A percentile compares a stretch with the other conserved stretches of the same genome.
These are phyloP conservation scores for Coturnix japonica DNA, from an alignment of 2,113 vertebrate genomes.

Conservation along the genomic window DNA sequence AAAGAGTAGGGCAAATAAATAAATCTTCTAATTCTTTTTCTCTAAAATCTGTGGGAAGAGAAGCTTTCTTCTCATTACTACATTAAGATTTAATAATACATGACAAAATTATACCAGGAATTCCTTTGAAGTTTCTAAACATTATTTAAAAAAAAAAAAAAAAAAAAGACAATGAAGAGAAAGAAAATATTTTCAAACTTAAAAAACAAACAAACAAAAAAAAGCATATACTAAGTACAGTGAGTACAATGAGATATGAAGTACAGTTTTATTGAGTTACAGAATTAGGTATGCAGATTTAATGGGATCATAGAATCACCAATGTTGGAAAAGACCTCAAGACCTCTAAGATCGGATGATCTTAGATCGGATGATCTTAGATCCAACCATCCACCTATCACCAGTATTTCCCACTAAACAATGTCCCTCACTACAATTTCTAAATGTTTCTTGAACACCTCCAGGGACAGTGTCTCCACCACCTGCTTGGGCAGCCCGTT, in stretches of 20 bases:
- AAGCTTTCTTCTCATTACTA: not conserved
- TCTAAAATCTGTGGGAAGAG: not conserved
- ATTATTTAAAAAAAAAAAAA: not conserved
- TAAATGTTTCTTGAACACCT: too few species aligned
- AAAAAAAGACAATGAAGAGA: not conserved
- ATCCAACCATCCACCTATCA: too few species aligned
- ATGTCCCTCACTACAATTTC: too few species aligned
- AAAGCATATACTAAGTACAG: not conserved
- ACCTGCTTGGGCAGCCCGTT: too few species aligned
- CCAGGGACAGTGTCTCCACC: too few species aligned
- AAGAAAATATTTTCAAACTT: not conserved
- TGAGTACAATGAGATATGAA: not conserved
- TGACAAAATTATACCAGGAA: not conserved
- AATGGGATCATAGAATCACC: too few species aligned
- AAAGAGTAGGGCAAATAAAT: not conserved
- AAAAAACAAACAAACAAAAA: not conserved
- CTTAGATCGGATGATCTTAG: too few species aligned
- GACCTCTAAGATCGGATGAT: too few species aligned
- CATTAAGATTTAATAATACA: not conserved
- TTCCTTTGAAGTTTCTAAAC: not conserved
- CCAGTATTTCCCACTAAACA: too few species aligned
- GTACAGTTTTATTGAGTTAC: not conserved
- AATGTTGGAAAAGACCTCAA: too few species aligned
- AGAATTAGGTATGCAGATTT: not conserved
- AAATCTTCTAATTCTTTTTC: not conserved